phyloP scores from a whole-genome alignment of 2,797 vertebrate species.

The Eospalax fontanierii region DNA sequence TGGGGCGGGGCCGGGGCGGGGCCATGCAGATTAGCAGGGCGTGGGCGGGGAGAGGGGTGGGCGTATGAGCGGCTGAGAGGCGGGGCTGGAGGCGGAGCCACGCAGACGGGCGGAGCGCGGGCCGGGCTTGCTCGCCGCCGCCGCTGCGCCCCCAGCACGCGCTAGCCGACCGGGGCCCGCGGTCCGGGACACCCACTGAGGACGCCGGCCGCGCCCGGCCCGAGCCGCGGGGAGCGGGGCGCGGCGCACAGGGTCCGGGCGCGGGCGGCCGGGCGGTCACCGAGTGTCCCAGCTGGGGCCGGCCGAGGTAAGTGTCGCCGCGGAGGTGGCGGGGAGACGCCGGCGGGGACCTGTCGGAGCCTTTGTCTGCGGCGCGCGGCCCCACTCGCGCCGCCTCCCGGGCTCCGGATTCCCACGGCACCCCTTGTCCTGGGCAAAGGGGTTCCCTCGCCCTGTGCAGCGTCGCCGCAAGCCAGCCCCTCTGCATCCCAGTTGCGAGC shows the following conservation, averaged over 20 bases:
- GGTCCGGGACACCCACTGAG: not conserved
- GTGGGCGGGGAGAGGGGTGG: not conserved
- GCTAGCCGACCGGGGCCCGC: not conserved
- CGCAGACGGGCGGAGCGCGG: not conserved
- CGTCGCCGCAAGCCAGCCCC: not conserved
- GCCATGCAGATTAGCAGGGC: not conserved
- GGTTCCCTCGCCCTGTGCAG: not conserved
- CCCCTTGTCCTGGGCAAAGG: not conserved
- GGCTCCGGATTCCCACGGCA: not conserved
- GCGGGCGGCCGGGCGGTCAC: slow-evolving; percentile 27
- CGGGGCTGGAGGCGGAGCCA: not conserved
- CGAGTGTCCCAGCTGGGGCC: not conserved
- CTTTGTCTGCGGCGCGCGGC: slow-evolving; percentile 82
- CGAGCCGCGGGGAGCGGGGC: slow-evolving; percentile 5
- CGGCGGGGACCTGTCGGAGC: slow-evolving; percentile 83
- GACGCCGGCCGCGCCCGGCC: slow-evolving; percentile 58
- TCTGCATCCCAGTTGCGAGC: not conserved
- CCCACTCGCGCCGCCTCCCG: not conserved
- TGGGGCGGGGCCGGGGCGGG: not conserved
- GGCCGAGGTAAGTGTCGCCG: slow-evolving; percentile 72
- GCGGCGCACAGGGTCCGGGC: slow-evolving; percentile 15
- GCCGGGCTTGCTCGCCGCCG: slow-evolving; percentile 29
- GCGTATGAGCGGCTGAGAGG: accelerated
- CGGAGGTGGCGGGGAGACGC: slow-evolving; percentile 4
- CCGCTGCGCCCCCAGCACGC: not conserved